These are phyloP conservation scores for Paguma larvata DNA, from an alignment of 2,797 vertebrate genomes.

Conservation along the genomic window DNA sequence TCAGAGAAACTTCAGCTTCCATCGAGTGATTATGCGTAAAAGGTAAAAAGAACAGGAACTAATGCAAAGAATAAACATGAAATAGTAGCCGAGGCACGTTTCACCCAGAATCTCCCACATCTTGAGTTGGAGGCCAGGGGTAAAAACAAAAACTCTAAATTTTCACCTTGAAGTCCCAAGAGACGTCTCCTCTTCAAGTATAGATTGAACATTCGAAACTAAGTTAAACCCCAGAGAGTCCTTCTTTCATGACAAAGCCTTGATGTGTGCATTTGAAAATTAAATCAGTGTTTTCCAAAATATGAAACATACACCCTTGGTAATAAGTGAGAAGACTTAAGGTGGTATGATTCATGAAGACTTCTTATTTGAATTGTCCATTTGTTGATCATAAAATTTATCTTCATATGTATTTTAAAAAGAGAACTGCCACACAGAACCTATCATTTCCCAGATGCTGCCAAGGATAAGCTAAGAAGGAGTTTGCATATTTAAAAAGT, in stretches of 20 bases:
- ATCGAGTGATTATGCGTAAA: neutral
- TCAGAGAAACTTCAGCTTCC: neutral
- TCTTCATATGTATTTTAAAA: conserved; percentile 31
- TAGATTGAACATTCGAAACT: neutral
- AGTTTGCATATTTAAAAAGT: neutral
- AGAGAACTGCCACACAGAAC: neutral
- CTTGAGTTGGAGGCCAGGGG: neutral
- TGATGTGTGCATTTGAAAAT: neutral
- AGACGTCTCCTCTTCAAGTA: neutral
- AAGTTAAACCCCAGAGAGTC: neutral
- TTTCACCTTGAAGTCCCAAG: neutral
- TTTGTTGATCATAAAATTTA: conserved; percentile 24
- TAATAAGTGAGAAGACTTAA: neutral
- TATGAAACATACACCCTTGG: fast-evolving
- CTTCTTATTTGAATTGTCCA: neutral
- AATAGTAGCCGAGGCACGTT: neutral
- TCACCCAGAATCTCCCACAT: neutral
- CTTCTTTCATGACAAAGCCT: neutral
- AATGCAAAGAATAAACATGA: neutral
- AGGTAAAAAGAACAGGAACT: neutral
- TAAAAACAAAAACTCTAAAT: neutral
- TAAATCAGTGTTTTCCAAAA: neutral
- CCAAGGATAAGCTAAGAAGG: neutral
- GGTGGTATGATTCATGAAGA: neutral
- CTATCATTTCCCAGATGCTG: neutral